These are phyloP conservation scores for Chondrilla cf. caribensis DNA, from an alignment of 37 sponge, comb jelly and placozoan species.

Conservation along the genomic window DNA sequence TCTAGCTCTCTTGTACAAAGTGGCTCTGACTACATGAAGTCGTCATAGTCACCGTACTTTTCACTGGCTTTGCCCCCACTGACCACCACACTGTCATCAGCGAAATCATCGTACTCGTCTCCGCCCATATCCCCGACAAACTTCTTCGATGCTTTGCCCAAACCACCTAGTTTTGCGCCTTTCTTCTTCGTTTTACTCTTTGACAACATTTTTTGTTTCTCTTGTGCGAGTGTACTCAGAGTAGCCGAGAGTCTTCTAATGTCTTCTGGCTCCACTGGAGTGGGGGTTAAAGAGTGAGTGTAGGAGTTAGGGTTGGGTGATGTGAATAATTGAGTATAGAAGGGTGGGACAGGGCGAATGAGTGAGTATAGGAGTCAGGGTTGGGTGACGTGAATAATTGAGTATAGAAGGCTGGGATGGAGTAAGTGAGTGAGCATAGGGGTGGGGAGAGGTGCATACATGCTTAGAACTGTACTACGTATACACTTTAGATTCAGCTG, in stretches of 20 bases:
- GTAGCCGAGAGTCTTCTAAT: conserved; percentile 34
- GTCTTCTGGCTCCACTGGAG: conserved; percentile 68
- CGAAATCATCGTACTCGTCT: conserved; percentile 12
- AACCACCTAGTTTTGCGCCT: not conserved
- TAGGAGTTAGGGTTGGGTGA: not conserved
- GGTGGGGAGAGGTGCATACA: no score
- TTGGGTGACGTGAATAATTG: no score
- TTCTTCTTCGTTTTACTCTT: not conserved
- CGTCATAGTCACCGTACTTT: not conserved
- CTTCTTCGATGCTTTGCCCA: not conserved
- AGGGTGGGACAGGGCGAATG: no score
- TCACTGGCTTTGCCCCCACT: not conserved
- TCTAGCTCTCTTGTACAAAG: no score
- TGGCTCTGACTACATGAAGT: not conserved
- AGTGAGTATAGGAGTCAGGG: no score
- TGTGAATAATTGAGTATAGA: no score
- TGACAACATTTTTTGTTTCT: conserved; percentile 47
- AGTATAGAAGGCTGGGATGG: no score
- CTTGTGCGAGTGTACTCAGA: conserved; percentile 49
- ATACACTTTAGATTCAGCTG: not conserved
- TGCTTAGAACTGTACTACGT: no score
- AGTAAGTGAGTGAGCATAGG: no score
- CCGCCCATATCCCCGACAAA: not conserved
- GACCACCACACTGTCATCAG: not conserved
- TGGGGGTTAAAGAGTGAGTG: not conserved